Conservation (phyloP, 2,797 vertebrate genomes). For the Sebastes iracundus region DNA sequence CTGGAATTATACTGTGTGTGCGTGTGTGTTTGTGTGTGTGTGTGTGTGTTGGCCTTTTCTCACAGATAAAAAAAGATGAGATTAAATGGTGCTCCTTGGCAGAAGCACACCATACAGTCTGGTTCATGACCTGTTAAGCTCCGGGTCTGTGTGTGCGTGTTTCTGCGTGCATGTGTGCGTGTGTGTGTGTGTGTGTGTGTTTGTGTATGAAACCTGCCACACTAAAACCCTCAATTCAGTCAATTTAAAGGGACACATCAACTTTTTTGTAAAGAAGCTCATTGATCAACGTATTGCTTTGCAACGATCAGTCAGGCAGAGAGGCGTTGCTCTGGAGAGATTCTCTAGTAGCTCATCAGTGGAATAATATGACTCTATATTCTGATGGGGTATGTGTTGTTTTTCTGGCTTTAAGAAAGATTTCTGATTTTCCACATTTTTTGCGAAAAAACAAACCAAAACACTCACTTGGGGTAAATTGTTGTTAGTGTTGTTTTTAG, state of each 20-base stretch:
- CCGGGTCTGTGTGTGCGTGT: background rate
- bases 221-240: slow-evolving; percentile 19
- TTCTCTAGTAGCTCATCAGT: background rate
- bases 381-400: background rate
- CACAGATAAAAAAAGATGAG: slow-evolving; percentile 52
- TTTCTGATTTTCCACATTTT: background rate
- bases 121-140: slow-evolving; percentile 55
- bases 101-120: slow-evolving; percentile 27
- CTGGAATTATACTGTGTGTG: slow-evolving; percentile 67
- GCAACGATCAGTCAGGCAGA: background rate
- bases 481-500: background rate
- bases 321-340: background rate
- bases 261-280: slow-evolving; percentile 14
- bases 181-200: background rate
- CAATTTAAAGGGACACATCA: slow-evolving; percentile 17
- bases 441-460: background rate
- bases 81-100: slow-evolving; percentile 56
- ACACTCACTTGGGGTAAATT: background rate
- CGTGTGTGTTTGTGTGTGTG: slow-evolving; percentile 28
- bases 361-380: background rate
- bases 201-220: background rate
- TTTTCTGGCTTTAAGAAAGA: accelerated
- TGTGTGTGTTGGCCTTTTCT: slow-evolving; percentile 1
- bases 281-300: slow-evolving; percentile 7
- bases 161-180: background rate